phyloP scores from a whole-genome alignment of 2,113 vertebrate species.

The Haemorhous mexicanus region DNA sequence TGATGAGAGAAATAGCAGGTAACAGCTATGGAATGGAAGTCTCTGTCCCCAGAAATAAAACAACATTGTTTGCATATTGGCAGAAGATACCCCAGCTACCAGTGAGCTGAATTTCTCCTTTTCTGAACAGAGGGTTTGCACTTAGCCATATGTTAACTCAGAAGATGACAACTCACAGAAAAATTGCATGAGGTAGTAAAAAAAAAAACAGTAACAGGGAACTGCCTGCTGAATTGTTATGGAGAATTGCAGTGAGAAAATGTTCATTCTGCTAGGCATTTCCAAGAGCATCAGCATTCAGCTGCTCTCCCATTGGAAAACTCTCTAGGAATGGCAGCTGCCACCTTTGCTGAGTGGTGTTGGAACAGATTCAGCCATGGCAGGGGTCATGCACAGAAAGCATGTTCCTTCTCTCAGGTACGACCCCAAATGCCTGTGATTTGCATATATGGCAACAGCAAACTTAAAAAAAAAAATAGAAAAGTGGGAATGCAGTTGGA shows the following conservation, averaged over 20 bases:
- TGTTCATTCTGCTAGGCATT: not conserved
- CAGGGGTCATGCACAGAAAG: not conserved
- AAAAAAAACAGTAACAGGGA: not conserved
- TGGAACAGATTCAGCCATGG: not conserved
- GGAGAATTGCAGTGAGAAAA: not conserved
- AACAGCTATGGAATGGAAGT: not conserved
- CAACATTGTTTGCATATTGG: fast-evolving
- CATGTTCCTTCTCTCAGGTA: not conserved
- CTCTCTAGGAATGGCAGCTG: not conserved
- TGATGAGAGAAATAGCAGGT: not conserved
- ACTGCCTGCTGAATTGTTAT: not conserved
- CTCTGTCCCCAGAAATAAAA: not conserved
- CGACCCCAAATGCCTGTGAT: fast-evolving
- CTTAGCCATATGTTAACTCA: not conserved
- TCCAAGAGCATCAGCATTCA: not conserved
- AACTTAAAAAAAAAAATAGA: not conserved
- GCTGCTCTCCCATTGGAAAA: not conserved
- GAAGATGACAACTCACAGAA: not conserved
- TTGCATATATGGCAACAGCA: not conserved
- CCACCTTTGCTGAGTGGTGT: fast-evolving
- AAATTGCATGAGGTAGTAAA: not conserved
- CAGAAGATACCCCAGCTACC: not conserved
- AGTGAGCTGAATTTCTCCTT: not conserved
- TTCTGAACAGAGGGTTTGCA: not conserved
- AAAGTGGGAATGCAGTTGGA: not conserved